Evolutionary conservation across 2,113 vertebrate genomes (phyloP), one percentile per base, ranked within the genome.

Genomic region (Gavia stellata): DNA sequence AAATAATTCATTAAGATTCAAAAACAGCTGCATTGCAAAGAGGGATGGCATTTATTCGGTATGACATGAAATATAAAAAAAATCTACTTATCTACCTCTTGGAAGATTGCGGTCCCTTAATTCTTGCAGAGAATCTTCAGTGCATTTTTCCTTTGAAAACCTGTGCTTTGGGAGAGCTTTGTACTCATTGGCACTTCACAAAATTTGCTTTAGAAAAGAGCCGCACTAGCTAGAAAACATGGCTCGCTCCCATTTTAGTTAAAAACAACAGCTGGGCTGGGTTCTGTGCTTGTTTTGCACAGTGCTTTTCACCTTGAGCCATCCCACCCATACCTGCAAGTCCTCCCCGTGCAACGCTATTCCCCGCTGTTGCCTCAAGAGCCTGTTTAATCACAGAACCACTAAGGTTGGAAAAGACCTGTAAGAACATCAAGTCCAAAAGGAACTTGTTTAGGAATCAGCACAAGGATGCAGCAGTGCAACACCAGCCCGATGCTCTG

Each of bases 1-100:
- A 89, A 68, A 95, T 81, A 92, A 84, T 80, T 82, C 38, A 89
- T 91, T 90, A 85, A 85, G 53, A 62, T 92, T 96, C 84, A 92
- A 86, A 94, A 94, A 77, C 81, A 90, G 71, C 71, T 95, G 33
- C 44, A 45, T 53, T 67, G 70, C 68, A 72, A 89, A 80, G 44
- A 75, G 15, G 52, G 29, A 58, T 72, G 25, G 23, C 36, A 84
- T 77, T 94, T 92, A 61, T 89, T 92, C 58, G 45, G 12, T 53
- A 38, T 44, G 29, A 81, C 58, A 90, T 62, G 34, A 65, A 84
- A 53, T 65, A 61, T 20, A 75, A 92, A 93, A 85, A 85, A 42
- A 65, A 91, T n/a, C 61, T 70, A n/a, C 6, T 3, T 55, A 44
- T 55, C n/a, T 74, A 23, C 38, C 18, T 14, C 18, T 88, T 81